phyloP scores from a whole-genome alignment of 1,140 invertebrate genomes.

The Leptoteleia sp. region DNA sequence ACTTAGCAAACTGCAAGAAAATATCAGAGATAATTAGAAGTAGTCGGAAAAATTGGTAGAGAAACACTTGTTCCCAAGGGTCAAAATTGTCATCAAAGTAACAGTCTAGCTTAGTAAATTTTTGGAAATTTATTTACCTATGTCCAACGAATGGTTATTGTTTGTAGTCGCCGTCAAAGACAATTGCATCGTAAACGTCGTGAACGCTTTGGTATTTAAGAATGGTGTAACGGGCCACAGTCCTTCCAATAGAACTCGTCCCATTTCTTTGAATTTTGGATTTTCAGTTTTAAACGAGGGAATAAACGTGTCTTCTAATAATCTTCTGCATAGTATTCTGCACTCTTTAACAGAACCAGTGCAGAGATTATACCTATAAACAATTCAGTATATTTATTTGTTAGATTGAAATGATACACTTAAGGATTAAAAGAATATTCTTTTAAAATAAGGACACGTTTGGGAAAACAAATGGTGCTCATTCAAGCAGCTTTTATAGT shows the following conservation, averaged over 20 bases:
- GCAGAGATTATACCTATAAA: slow-evolving; percentile 81
- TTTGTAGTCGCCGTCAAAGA: slow-evolving; percentile 70
- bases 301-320: slow-evolving; percentile 77
- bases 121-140: slow-evolving; percentile 72
- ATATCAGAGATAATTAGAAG: too few species aligned
- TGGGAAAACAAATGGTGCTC: too few species aligned
- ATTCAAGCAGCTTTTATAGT: too few species aligned
- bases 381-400: slow-evolving; percentile 40
- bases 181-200: slow-evolving; percentile 74
- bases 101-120: too few species aligned
- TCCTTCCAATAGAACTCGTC: slow-evolving; percentile 73
- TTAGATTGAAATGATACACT: too few species aligned
- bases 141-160: slow-evolving; percentile 74
- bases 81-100: too few species aligned
- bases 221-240: slow-evolving; percentile 79
- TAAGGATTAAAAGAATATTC: too few species aligned
- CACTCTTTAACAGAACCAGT: slow-evolving; percentile 74
- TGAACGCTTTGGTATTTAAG: slow-evolving; percentile 76
- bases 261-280: slow-evolving; percentile 72
- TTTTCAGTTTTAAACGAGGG: slow-evolving; percentile 72
- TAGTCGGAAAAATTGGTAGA: too few species aligned
- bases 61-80: too few species aligned
- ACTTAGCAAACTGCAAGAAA: too few species aligned
- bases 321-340: slow-evolving; percentile 72
- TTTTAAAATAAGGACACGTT: too few species aligned